Evolutionary conservation across 2,113 vertebrate genomes (phyloP).

Genomic region (Desmodus rotundus): DNA sequence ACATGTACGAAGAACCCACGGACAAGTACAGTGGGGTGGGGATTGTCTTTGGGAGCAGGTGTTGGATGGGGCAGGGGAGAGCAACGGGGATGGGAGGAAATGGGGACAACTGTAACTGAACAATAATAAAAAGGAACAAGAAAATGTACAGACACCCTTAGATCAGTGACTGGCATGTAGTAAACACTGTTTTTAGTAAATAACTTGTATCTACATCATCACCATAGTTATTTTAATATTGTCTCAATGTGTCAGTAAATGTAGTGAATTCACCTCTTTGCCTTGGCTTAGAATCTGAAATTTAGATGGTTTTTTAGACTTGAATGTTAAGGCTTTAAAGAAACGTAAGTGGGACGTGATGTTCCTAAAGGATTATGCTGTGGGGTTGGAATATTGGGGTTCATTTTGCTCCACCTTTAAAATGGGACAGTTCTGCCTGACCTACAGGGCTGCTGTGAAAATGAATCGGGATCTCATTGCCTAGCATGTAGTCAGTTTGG

Average conservation of each 20-base stretch:
- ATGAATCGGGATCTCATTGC: background rate
- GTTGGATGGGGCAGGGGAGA: too few relatives aligned
- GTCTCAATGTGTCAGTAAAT: background rate
- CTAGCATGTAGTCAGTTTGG: background rate
- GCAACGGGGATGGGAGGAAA: too few relatives aligned
- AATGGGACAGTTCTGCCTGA: background rate
- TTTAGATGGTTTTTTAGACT: background rate
- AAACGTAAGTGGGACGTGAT: background rate
- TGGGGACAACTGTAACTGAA: too few relatives aligned
- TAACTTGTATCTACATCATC: background rate
- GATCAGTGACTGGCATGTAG: background rate
- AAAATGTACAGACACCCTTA: background rate
- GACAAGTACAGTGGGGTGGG: too few relatives aligned
- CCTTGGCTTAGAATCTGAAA: background rate
- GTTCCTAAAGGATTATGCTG: background rate
- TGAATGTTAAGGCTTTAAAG: background rate
- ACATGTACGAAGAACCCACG: too few relatives aligned
- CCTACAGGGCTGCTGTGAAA: background rate
- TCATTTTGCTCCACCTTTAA: background rate
- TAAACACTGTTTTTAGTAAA: background rate
- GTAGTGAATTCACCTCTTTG: background rate
- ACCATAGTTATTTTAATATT: background rate
- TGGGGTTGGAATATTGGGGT: background rate
- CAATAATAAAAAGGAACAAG: too few relatives aligned
- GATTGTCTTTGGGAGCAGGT: too few relatives aligned